Conservation (phyloP, 2,113 vertebrate genomes). For the Epinephelus cyanopodus region DNA sequence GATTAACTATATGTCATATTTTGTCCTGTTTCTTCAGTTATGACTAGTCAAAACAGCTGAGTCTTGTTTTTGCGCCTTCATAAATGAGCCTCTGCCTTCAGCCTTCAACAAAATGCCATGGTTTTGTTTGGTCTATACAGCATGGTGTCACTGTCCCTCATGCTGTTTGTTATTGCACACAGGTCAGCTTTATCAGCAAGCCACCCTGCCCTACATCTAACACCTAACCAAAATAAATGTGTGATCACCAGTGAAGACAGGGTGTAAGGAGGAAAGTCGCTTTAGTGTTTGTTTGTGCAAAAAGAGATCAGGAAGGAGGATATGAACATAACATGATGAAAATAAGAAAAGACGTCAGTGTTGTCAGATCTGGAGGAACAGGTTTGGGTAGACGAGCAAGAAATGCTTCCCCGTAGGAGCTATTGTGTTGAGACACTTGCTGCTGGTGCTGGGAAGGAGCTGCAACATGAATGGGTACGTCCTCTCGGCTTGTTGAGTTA, state of each 20-base stretch:
- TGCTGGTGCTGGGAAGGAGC: constrained; percentile 43
- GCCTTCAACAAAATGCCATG: not conserved
- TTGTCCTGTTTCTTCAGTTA: accelerated
- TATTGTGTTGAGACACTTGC: constrained; percentile 14
- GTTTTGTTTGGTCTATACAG: not conserved
- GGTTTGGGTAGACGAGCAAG: constrained; percentile 84
- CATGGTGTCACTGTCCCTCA: constrained; percentile 31
- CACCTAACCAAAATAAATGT: not conserved
- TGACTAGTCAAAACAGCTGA: not conserved
- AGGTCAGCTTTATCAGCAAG: not conserved
- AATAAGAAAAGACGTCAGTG: constrained; percentile 42
- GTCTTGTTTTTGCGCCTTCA: not conserved
- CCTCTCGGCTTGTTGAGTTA: constrained; percentile 13
- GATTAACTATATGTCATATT: not conserved
- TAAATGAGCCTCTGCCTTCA: not conserved
- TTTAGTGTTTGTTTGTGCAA: not conserved
- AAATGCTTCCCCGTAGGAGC: constrained; percentile 63
- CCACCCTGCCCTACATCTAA: not conserved
- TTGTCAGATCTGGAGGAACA: constrained; percentile 75
- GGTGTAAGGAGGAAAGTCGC: not conserved
- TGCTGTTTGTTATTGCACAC: constrained; percentile 18
- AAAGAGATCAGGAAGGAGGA: not conserved
- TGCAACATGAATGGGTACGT: constrained; percentile 62
- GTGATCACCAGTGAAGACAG: not conserved
- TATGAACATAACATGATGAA: not conserved